Conservation (phyloP, 1,140 invertebrate species). For the Zaprionus ghesquierei region DNA sequence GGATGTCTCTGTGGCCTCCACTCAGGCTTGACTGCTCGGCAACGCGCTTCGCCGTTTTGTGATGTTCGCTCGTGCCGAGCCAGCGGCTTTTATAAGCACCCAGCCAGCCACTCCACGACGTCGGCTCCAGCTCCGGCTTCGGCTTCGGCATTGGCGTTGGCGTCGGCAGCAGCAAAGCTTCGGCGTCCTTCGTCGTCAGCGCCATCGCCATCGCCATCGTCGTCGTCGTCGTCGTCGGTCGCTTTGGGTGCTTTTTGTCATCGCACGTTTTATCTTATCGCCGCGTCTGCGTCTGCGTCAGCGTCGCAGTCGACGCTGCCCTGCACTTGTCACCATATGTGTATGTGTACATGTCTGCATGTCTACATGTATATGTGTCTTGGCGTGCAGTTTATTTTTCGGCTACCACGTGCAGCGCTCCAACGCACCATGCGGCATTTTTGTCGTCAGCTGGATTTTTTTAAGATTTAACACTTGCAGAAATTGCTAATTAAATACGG, state of each 20-base stretch:
- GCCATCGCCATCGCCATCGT: constrained; percentile 12
- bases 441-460: constrained; percentile 66
- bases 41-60: constrained; percentile 72
- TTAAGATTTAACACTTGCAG: constrained; percentile 71
- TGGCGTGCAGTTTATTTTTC: constrained; percentile 57
- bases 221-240: constrained; percentile 22
- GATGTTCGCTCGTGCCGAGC: constrained; percentile 57
- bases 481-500: constrained; percentile 49
- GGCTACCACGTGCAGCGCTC: constrained; percentile 71
- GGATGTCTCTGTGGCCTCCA: constrained; percentile 24
- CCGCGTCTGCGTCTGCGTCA: constrained; percentile 37
- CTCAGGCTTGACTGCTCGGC: constrained; percentile 61
- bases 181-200: constrained; percentile 35
- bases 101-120: not conserved
- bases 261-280: constrained; percentile 72
- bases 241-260: constrained; percentile 77
- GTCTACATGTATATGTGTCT: constrained; percentile 35
- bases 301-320: constrained; percentile 38
- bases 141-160: constrained; percentile 2
- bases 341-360: constrained; percentile 22
- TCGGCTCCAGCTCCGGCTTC: not conserved
- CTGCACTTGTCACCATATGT: constrained; percentile 29
- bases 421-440: constrained; percentile 74
- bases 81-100: constrained; percentile 64
- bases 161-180: constrained; percentile 20